Base-by-base conservation (phyloP, 92 coral and sea anemone species). In the Scolanthus callimorphus region DNA sequence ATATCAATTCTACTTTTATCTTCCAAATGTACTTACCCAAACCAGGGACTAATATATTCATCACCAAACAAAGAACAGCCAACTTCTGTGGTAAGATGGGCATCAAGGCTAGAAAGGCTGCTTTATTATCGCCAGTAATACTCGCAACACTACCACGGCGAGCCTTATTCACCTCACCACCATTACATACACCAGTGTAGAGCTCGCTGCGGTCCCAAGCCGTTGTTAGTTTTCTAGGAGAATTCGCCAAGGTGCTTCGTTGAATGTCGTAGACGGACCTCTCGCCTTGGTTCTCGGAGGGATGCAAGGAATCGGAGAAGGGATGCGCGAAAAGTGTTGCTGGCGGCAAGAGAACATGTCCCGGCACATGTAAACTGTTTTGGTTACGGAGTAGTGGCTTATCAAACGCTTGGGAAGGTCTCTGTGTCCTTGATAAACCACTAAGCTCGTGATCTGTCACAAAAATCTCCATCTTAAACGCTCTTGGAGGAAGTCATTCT, bases 301-400 rank as follows among this genome's bases (percentile, higher is more conserved):
- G 85, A 62, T 78, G 91, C 2, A 84, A 72, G 0, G 82, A 52
- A 1, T 57, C 67, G 3, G 91, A 82, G 30, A 39, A 79, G 0
- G 91, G 85, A 34, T 78, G 91, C 17, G 81, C 78, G 3, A 84
- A 69, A 9, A 84, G 69, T 0, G 86, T 45, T 1, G 77, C 81
- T 9, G 62, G 74, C 6, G 91, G 86, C 4, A 84, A 20, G 2
- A 84, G 57, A 45, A 79, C 64, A 55, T 84, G 91, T n/a, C 91
- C 74, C 0, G 91, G 86, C 3, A 84, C 59, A 64, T 84, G 91
- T 20, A 84, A 49, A 27, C 91, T 73, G 50, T 84, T 28, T 9
- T 84, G 70, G 22, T 51, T 66, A 11, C 73, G 73, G 29, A 67
- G 20, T 10, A 62, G 10, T n/a, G 74, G 74, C 23, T 55, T 55